Percentiles rank a stretch among this genome's conserved stretches.
These are phyloP conservation scores for Deilephila elpenor DNA, from an alignment of 2,888 invertebrate species.

Conservation along the genomic window DNA sequence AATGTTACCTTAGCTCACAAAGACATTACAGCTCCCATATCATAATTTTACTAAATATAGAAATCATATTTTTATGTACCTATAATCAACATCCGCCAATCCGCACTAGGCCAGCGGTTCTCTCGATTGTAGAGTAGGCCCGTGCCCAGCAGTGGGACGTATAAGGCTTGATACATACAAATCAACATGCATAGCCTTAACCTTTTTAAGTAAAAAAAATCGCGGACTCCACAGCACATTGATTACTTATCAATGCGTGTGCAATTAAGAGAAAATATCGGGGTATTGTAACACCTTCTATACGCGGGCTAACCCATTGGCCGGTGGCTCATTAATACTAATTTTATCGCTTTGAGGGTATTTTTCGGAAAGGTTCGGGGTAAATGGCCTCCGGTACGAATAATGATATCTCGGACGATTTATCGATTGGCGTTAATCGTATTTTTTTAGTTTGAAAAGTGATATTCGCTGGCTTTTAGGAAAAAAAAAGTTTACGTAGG, in stretches of 20 bases:
- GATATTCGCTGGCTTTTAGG: not conserved
- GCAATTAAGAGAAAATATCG: constrained; percentile 23
- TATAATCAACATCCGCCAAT: too few species aligned
- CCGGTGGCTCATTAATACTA: constrained; percentile 24
- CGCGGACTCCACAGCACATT: not conserved
- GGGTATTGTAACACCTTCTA: constrained; percentile 12
- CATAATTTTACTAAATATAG: too few species aligned
- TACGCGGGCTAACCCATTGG: not conserved
- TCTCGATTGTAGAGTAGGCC: too few species aligned
- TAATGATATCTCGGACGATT: constrained; percentile 21
- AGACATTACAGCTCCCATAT: too few species aligned
- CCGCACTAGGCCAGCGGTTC: too few species aligned
- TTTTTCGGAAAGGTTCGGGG: constrained; percentile 24
- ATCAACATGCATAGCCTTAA: not conserved
- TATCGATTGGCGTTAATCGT: constrained; percentile 14
- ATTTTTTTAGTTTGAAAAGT: not conserved
- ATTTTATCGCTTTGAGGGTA: constrained; percentile 26
- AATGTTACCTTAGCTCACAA: too few species aligned
- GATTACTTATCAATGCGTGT: constrained; percentile 22
- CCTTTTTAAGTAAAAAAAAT: not conserved
- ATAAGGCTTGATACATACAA: too few species aligned
- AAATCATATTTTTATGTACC: too few species aligned
- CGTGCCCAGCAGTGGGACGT: too few species aligned
- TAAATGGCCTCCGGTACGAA: constrained; percentile 23
- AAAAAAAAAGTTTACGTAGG: not conserved